Evolutionary conservation across 2,113 vertebrate species (phyloP), one percentile per base, ranked within the genome.

Genomic region (Diglossa brunneiventris): DNA sequence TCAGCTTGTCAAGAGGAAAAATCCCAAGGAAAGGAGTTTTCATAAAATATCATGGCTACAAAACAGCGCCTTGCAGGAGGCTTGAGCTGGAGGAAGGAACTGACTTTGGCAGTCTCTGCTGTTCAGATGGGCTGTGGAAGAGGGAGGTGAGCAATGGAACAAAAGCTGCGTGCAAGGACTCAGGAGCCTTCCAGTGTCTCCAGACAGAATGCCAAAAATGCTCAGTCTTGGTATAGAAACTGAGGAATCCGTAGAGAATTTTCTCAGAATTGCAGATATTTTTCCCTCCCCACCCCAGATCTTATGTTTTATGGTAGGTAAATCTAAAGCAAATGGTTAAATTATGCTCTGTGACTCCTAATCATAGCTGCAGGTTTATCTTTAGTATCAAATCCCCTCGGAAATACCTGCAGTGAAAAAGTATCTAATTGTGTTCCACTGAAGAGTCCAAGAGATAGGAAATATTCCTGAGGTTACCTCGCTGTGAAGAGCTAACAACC

Each of bases 211-310:
- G 26, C 37, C 67, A 20, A 92, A 75, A 33, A 22, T 2, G 1
- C 18, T 89, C 50, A 55, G 1, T 47, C 61, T 75, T 74, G 10
- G 3, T 24, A 46, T 0, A 89, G 69, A 72, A 81, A 67, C 35
- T 10, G 30, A 69, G 37, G 47, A 86, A 66, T 20, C 14, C 50
- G 23, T 15, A 63, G 33, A 59, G 61, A 72, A 61, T 59, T 81
- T 59, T 81, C n/a, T 83, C 50, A 62, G 68, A 55, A 70, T 9
- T 35, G 37, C 1, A 62, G 31, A 16, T 2, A 7, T 37, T 56
- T 69, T 55, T 53, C 24, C 13, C 7, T 4, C 7, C 7, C 1
- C 7, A 4, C 7, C 10, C 7, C 10, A 2, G 6, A 24, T 26
- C 8, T 74, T 63, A 13, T 46, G 7, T 10, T 84, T 62, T 30